A percentile compares a stretch with the other conserved stretches of the same genome.
These are phyloP conservation scores for Platycheirus albimanus DNA, from an alignment of 2,888 invertebrate genomes.

Conservation along the genomic window DNA sequence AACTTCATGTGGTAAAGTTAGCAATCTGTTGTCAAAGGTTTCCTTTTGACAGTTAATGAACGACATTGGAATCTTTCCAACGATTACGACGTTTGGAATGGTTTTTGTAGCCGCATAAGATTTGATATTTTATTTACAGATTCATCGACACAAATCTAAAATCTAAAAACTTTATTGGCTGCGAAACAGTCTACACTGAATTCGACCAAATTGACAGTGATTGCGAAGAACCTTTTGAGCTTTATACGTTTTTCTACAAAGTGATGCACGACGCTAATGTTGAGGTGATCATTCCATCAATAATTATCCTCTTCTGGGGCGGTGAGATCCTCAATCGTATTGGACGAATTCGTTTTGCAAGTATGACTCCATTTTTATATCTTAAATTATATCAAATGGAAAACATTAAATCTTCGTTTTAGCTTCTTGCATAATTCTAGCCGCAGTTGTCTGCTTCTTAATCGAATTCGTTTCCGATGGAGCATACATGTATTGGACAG, in stretches of 20 bases:
- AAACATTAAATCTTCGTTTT: not conserved
- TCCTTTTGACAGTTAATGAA: too few species aligned
- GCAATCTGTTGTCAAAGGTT: too few species aligned
- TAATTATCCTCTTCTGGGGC: conserved; percentile 60
- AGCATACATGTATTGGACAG: conserved; percentile 74
- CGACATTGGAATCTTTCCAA: too few species aligned
- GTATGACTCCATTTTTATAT: conserved; percentile 51
- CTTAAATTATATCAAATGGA: not conserved
- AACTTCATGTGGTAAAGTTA: too few species aligned
- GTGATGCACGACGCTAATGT: conserved; percentile 67
- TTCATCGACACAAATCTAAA: conserved; percentile 86
- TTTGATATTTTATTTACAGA: conserved; percentile 73
- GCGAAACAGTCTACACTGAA: conserved; percentile 84
- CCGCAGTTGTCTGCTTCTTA: conserved; percentile 71
- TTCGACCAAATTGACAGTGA: conserved; percentile 81
- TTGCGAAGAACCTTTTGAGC: conserved; percentile 81
- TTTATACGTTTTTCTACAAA: conserved; percentile 71
- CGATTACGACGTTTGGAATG: too few species aligned
- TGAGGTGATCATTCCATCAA: conserved; percentile 70
- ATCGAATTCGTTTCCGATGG: conserved; percentile 72
- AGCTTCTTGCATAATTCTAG: conserved; percentile 72
- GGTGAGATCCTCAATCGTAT: conserved; percentile 73
- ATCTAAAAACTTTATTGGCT: conserved; percentile 84
- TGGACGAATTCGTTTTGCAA: conserved; percentile 74
- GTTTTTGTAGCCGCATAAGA: not conserved